A percentile compares a stretch with the other conserved stretches of the same genome.
phyloP scores from a whole-genome alignment of 2,888 invertebrate genomes.

The Drosophila quinaria region DNA sequence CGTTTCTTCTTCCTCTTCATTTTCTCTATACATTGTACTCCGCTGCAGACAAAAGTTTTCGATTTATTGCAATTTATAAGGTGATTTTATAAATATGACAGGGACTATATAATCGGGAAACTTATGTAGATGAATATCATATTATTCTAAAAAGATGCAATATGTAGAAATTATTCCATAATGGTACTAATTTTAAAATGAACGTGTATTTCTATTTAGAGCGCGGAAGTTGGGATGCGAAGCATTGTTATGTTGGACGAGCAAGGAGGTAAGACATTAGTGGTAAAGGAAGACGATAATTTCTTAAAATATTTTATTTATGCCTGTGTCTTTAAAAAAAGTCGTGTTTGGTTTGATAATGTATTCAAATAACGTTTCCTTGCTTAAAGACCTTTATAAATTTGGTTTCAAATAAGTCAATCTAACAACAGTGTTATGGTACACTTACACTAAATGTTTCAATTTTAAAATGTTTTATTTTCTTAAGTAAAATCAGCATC shows the following conservation, averaged over 20 bases:
- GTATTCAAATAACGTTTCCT: too few species aligned
- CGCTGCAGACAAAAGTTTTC: too few species aligned
- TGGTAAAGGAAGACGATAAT: constrained; percentile 32
- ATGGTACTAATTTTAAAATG: constrained; percentile 64
- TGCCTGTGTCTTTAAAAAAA: not conserved
- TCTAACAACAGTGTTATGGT: too few species aligned
- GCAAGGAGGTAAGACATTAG: constrained; percentile 97
- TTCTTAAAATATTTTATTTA: not conserved
- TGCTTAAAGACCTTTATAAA: too few species aligned
- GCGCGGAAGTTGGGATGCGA: constrained; percentile 99
- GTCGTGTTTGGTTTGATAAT: not conserved
- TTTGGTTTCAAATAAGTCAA: too few species aligned
- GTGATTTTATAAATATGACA: too few species aligned
- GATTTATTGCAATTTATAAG: too few species aligned
- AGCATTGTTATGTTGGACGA: constrained; percentile 99
- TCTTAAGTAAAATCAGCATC: too few species aligned
- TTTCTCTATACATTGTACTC: too few species aligned
- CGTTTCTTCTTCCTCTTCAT: too few species aligned
- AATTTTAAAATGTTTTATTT: too few species aligned
- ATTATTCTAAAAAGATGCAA: constrained; percentile 4
- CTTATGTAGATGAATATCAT: constrained; percentile 13
- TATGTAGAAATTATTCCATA: constrained; percentile 33
- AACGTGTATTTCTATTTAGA: constrained; percentile 92
- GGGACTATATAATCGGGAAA: constrained; percentile 4
- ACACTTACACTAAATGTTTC: too few species aligned